Percentiles rank a stretch among this genome's conserved stretches.
Conservation (phyloP, 2,888 invertebrate species). For the Drosophila borealis region DNA sequence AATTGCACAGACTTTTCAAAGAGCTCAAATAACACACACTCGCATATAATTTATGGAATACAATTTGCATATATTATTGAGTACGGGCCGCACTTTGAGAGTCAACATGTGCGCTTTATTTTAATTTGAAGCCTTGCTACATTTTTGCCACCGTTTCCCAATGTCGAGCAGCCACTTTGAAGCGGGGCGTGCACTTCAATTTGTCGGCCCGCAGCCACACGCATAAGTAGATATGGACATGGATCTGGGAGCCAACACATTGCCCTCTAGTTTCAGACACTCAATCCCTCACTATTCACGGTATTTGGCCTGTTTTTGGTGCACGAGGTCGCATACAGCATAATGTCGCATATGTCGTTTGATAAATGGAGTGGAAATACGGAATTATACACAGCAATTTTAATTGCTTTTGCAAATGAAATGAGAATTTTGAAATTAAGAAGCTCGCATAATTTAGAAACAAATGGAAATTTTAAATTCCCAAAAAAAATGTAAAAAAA, state of each 20-base stretch:
- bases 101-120: constrained; percentile 35
- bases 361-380: constrained; percentile 5
- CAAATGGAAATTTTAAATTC: not conserved
- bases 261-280: constrained; percentile 2
- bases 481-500: too few relatives aligned
- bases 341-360: constrained; percentile 12
- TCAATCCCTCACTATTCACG: constrained; percentile 33
- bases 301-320: constrained; percentile 23
- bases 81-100: constrained; percentile 25
- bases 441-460: not conserved
- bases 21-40: constrained; percentile 10
- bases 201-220: constrained; percentile 31
- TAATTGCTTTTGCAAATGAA: constrained; percentile 23
- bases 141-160: constrained; percentile 4
- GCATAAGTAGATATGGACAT: constrained; percentile 16
- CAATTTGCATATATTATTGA: constrained; percentile 52
- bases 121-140: constrained; percentile 33
- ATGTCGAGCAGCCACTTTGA: constrained; percentile 34
- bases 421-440: constrained; percentile 1
- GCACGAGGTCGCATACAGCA: constrained; percentile 40
- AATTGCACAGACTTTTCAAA: constrained; percentile 55
- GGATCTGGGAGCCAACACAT: constrained; percentile 2
- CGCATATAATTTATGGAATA: constrained; percentile 26
- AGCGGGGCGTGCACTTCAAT: constrained; percentile 55
- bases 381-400: not conserved